phyloP scores from a whole-genome alignment of 2,888 invertebrate genomes.

The Drosophila ustulata region DNA sequence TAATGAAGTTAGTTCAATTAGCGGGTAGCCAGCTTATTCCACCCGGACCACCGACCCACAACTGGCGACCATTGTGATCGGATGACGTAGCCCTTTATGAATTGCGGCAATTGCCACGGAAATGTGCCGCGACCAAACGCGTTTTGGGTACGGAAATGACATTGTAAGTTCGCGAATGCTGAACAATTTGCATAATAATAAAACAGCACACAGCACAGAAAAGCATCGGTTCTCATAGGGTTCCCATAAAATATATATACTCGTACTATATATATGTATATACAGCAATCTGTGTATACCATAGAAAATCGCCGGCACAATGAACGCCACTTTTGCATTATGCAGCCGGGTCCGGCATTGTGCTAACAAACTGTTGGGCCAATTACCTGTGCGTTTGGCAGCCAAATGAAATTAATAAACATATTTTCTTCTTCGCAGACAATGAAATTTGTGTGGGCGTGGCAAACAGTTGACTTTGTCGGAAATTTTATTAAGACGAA shows the following conservation, averaged over 20 bases:
- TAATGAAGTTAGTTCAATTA: conserved; percentile 16
- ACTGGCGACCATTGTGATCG: conserved; percentile 54
- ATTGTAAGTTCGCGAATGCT: conserved; percentile 68
- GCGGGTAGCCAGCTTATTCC: conserved; percentile 2
- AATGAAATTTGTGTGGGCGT: conserved; percentile 14
- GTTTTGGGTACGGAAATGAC: conserved; percentile 77
- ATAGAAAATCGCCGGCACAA: conserved; percentile 23
- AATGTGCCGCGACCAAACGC: conserved; percentile 60
- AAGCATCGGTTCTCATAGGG: conserved; percentile 4
- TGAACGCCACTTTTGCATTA: conserved; percentile 63
- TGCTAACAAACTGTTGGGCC: conserved; percentile 54
- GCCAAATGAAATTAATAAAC: conserved; percentile 68
- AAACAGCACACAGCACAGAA: conserved; percentile 42
- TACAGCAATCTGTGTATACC: neutral
- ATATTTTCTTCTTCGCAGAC: conserved; percentile 17
- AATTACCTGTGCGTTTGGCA: conserved; percentile 59
- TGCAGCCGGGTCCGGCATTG: conserved; percentile 42
- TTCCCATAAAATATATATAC: neutral
- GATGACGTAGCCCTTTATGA: conserved; percentile 64
- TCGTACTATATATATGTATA: neutral
- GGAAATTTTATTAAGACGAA: conserved; percentile 56
- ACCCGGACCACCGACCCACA: neutral
- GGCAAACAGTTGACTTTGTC: conserved; percentile 43
- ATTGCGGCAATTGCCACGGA: conserved; percentile 77
- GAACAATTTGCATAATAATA: conserved; percentile 77